Evolutionary conservation across 2,113 vertebrate species (phyloP).

Genomic region (Pangasianodon hypophthalmus): DNA sequence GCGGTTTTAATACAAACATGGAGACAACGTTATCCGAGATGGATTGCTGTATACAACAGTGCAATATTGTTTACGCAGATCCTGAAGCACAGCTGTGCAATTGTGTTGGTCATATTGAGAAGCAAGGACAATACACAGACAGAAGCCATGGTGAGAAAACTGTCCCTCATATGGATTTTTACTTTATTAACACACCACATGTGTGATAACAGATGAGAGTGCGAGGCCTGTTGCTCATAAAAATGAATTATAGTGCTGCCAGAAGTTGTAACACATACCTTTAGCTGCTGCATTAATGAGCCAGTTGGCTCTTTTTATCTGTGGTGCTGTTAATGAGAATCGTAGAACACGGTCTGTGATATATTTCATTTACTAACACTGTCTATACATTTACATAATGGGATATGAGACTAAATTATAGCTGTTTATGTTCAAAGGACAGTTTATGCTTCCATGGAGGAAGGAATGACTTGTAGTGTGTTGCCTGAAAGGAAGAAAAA

Average conservation of each 20-base stretch:
- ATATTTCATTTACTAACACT: constrained; percentile 70
- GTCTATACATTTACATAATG: constrained; percentile 64
- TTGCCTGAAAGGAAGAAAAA: neutral
- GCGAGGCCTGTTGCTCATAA: constrained; percentile 64
- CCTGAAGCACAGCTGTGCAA: constrained; percentile 41
- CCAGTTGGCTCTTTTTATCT: constrained; percentile 57
- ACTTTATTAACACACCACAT: constrained; percentile 62
- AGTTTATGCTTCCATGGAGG: constrained; percentile 42
- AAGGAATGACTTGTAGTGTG: constrained; percentile 4
- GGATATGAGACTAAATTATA: constrained; percentile 62
- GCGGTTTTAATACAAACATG: constrained; percentile 39
- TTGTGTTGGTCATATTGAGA: constrained; percentile 29
- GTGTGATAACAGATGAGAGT: constrained; percentile 62
- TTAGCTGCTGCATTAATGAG: constrained; percentile 62
- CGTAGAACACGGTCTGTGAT: constrained; percentile 55
- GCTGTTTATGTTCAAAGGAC: constrained; percentile 60
- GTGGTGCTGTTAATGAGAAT: constrained; percentile 61
- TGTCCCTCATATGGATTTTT: constrained; percentile 48
- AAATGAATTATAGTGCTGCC: constrained; percentile 63
- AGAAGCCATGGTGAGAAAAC: constrained; percentile 22
- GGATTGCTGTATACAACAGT: neutral
- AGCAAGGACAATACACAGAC: constrained; percentile 27
- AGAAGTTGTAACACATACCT: constrained; percentile 65
- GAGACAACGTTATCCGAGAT: constrained; percentile 7
- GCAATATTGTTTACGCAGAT: neutral